These are phyloP conservation scores for Thermophis baileyi DNA, from an alignment of 2,113 vertebrate species.

Conservation along the genomic window DNA sequence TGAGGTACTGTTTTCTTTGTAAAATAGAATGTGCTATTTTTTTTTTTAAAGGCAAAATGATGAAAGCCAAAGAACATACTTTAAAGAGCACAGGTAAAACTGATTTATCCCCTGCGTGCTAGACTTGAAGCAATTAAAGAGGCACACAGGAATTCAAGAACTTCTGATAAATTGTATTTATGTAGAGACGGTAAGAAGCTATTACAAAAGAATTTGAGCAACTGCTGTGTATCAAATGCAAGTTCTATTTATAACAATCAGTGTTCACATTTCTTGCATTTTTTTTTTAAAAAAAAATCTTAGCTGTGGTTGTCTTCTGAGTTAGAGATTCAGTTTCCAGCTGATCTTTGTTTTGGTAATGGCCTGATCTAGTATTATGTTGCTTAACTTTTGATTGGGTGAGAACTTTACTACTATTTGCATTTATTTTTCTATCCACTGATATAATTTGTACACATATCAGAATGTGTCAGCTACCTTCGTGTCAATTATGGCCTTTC, in stretches of 20 bases:
- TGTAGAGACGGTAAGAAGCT: background rate
- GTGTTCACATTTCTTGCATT: background rate
- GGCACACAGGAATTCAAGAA: background rate
- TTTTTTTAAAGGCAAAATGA: conserved; percentile 26
- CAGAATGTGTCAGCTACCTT: conserved; percentile 41
- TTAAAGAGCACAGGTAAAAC: conserved; percentile 27
- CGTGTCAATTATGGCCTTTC: background rate
- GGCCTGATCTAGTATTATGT: background rate
- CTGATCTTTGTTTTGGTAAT: background rate
- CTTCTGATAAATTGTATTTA: background rate
- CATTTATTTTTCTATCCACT: conserved; percentile 47
- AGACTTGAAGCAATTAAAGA: background rate
- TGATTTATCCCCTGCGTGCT: background rate
- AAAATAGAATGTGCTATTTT: conserved; percentile 31
- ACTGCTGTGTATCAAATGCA: background rate
- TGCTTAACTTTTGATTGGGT: background rate
- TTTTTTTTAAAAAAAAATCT: background rate
- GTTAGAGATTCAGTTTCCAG: background rate
- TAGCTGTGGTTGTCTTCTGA: background rate
- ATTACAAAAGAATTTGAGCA: background rate
- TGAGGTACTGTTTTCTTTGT: background rate
- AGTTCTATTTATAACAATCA: background rate
- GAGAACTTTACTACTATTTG: background rate
- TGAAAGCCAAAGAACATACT: conserved; percentile 43
- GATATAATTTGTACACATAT: conserved; percentile 27